Conservation (phyloP, 23 tunicate species). For the Trididemnum miniatum region DNA sequence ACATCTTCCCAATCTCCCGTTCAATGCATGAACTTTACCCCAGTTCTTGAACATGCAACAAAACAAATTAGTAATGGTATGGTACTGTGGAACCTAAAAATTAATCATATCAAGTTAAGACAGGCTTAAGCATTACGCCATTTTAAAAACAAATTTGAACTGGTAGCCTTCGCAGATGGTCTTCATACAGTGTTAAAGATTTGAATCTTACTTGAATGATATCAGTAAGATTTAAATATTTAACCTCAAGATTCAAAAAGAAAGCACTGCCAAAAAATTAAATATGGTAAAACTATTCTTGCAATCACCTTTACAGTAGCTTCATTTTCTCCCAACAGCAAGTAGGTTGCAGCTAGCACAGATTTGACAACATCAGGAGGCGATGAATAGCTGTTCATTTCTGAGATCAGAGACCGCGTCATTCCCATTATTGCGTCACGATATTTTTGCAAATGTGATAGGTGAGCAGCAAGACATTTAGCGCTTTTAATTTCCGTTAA, state of each 20-base stretch:
- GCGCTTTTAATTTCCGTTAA: constrained; percentile 44
- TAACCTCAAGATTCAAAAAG: too few species aligned
- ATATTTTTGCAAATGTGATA: constrained; percentile 43
- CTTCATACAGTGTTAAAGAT: too few species aligned
- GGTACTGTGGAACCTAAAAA: too few species aligned
- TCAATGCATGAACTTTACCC: constrained; percentile 48
- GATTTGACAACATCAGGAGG: constrained; percentile 71
- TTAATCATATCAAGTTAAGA: too few species aligned
- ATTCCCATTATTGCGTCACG: constrained; percentile 47
- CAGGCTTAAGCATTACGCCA: too few species aligned
- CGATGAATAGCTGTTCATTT: constrained; percentile 71
- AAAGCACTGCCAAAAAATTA: too few species aligned
- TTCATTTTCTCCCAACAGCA: constrained; percentile 76
- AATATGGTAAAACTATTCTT: too few species aligned
- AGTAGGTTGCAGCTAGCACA: constrained; percentile 69
- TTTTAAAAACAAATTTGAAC: too few species aligned
- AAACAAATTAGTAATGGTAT: too few species aligned
- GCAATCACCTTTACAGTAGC: constrained; percentile 60
- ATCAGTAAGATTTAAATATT: too few species aligned
- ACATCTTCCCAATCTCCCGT: constrained; percentile 64
- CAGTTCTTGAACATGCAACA: constrained; percentile 45
- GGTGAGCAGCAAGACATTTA: constrained; percentile 30
- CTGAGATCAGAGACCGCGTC: constrained; percentile 73
- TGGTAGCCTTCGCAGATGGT: too few species aligned
- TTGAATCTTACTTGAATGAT: too few species aligned